A percentile compares a stretch with the other conserved stretches of the same genome.
These are phyloP conservation scores for Drosophila chauvacae DNA, from an alignment of 1,140 invertebrate genomes.

Conservation along the genomic window DNA sequence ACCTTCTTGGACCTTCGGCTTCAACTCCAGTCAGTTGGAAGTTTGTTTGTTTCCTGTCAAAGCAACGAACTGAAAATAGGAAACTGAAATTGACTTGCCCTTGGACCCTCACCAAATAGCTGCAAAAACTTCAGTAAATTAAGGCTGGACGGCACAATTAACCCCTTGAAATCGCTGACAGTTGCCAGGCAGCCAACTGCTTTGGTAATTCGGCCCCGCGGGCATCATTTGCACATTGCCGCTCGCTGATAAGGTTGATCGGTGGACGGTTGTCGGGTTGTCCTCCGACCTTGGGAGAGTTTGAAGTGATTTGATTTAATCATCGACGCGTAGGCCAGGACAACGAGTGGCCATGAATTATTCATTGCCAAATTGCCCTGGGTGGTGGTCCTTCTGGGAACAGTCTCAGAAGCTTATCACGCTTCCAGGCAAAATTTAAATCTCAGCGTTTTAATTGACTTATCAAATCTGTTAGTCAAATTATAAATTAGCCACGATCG, in stretches of 20 bases:
- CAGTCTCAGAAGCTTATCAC: constrained; percentile 32
- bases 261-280: neutral
- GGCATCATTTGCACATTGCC: constrained; percentile 37
- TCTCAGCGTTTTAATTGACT: constrained; percentile 41
- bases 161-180: constrained; percentile 31
- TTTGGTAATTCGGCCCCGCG: constrained; percentile 34
- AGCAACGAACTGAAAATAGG: constrained; percentile 61
- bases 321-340: constrained; percentile 52
- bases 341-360: constrained; percentile 62
- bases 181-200: constrained; percentile 19
- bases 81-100: constrained; percentile 40
- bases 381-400: neutral
- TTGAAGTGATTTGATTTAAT: constrained; percentile 70
- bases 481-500: constrained; percentile 8
- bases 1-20: constrained; percentile 55
- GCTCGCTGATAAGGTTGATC: constrained; percentile 25
- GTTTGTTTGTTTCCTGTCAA: constrained; percentile 71
- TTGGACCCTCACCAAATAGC: constrained; percentile 21
- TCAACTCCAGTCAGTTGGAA: constrained; percentile 39
- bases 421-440: constrained; percentile 38
- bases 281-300: constrained; percentile 32
- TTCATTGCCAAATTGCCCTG: constrained; percentile 48
- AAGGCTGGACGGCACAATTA: constrained; percentile 46
- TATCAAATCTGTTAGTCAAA: constrained; percentile 30
- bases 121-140: constrained; percentile 29